phyloP scores from a whole-genome alignment of 2,113 vertebrate genomes.

The Hylia prasina region DNA sequence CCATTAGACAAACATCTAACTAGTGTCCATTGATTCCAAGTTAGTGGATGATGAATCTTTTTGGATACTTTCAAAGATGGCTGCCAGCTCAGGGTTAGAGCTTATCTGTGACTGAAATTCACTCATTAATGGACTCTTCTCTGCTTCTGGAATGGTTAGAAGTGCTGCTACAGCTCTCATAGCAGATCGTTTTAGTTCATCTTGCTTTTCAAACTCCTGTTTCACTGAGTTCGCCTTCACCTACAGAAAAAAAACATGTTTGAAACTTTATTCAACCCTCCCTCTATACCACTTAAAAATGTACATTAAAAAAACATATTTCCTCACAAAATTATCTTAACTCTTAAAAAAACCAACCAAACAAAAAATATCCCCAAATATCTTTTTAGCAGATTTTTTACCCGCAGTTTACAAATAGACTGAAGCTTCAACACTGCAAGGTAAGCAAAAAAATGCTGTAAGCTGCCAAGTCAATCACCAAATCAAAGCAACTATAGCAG shows the following conservation, averaged over 20 bases:
- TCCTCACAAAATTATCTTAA: not conserved
- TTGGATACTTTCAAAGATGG: slow-evolving; percentile 99
- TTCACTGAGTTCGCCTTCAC: slow-evolving; percentile 99
- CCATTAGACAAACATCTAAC: slow-evolving; percentile 78
- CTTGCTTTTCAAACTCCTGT: slow-evolving; percentile 98
- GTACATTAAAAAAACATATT: not conserved
- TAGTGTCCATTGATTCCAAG: slow-evolving; percentile 99
- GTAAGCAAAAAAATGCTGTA: not conserved
- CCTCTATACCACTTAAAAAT: not conserved
- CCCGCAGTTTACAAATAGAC: not conserved
- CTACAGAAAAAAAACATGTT: slow-evolving; percentile 57
- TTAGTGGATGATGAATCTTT: slow-evolving; percentile 96
- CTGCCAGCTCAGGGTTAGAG: slow-evolving; percentile 96
- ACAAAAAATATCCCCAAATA: not conserved
- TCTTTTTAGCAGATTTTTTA: not conserved
- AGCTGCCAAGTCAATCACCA: not conserved
- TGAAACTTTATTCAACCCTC: not conserved
- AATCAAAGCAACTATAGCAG: not conserved
- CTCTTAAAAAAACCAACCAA: not conserved
- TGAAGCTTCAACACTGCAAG: not conserved
- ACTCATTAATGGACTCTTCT: slow-evolving; percentile 97
- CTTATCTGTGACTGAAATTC: slow-evolving; percentile 99
- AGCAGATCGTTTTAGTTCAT: slow-evolving; percentile 95
- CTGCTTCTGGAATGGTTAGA: slow-evolving; percentile 97
- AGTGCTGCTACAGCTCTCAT: slow-evolving; percentile 97